Evolutionary conservation across 1,140 invertebrate species (phyloP).

Genomic region (Drosophila mayri): DNA sequence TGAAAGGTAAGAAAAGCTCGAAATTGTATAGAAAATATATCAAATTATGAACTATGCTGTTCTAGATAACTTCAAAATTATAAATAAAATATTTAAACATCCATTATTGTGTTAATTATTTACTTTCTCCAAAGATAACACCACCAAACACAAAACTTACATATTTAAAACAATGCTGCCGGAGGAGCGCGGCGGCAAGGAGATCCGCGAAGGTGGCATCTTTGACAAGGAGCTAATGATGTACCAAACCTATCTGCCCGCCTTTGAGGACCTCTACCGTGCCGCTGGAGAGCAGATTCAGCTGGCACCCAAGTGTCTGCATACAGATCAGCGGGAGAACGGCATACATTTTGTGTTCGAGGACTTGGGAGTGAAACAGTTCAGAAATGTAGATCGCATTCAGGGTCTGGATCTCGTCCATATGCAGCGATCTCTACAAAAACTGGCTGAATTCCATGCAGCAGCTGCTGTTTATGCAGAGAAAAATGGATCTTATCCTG

Average conservation of each 20-base stretch:
- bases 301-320: conserved; percentile 64
- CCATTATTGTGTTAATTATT: background rate
- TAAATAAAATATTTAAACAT: too few species aligned
- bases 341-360: conserved; percentile 67
- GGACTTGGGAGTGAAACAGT: conserved; percentile 50
- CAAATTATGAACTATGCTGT: background rate
- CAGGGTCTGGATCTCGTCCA: conserved; percentile 86
- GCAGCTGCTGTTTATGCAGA: conserved; percentile 78
- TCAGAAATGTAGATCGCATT: conserved; percentile 84
- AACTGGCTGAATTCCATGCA: conserved; percentile 87
- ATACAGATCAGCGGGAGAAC: conserved; percentile 29
- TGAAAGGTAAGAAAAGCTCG: conserved; percentile 49
- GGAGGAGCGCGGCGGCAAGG: conserved; percentile 53
- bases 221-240: conserved; percentile 67
- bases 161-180: conserved; percentile 71
- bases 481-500: conserved; percentile 41
- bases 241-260: conserved; percentile 66
- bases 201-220: conserved; percentile 41
- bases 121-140: conserved; percentile 47
- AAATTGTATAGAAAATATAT: too few species aligned
- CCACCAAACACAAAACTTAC: conserved; percentile 57
- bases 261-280: conserved; percentile 62
- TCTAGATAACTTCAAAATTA: too few species aligned
- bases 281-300: conserved; percentile 59
- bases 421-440: conserved; percentile 85